These are phyloP conservation scores for Melipona bicolor DNA, from an alignment of 2,888 invertebrate genomes.

Conservation along the genomic window DNA sequence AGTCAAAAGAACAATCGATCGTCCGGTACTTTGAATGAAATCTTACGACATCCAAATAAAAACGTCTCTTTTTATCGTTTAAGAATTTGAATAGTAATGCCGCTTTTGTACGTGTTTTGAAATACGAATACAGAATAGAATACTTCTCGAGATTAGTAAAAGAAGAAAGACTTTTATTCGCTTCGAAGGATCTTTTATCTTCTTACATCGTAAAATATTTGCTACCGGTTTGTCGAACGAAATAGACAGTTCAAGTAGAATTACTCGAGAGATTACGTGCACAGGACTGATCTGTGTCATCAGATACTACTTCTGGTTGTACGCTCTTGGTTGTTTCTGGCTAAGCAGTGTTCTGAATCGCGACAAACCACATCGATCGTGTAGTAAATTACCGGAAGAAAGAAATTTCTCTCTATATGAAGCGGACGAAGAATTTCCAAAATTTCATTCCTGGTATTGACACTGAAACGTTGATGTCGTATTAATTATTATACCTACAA, in stretches of 20 bases:
- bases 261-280: constrained; percentile 28
- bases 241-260: constrained; percentile 14
- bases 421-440: neutral
- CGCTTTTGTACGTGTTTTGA: neutral
- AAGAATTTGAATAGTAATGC: neutral
- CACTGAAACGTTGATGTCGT: neutral
- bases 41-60: neutral
- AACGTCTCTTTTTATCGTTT: neutral
- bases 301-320: constrained; percentile 21
- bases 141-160: neutral
- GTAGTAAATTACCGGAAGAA: neutral
- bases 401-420: neutral
- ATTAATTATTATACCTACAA: neutral
- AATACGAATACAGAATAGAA: neutral
- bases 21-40: constrained; percentile 1
- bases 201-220: constrained; percentile 12
- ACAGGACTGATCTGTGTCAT: constrained; percentile 40
- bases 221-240: constrained; percentile 7
- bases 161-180: neutral
- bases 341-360: neutral
- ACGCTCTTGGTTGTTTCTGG: neutral
- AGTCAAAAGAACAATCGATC: constrained; percentile 45
- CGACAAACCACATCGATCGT: neutral
- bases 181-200: constrained; percentile 3
- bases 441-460: neutral